These are phyloP conservation scores for Sebastes steindachneri DNA, from an alignment of 2,797 vertebrate species.

Conservation along the genomic window DNA sequence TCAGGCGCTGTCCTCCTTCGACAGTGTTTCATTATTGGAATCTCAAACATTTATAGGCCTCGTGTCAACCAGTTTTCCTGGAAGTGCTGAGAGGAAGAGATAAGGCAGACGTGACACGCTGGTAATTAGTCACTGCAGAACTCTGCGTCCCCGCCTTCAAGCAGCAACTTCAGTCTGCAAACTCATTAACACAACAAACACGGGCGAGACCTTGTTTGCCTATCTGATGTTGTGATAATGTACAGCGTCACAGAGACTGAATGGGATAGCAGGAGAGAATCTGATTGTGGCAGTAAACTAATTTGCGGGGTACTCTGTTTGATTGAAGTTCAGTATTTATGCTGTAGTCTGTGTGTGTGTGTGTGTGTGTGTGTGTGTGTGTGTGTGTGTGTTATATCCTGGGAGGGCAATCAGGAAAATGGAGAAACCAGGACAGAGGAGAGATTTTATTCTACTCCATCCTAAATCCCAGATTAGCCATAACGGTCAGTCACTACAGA, in stretches of 20 bases:
- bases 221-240: not conserved
- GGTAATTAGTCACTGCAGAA: slow-evolving; percentile 28
- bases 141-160: not conserved
- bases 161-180: not conserved
- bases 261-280: not conserved
- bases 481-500: not conserved
- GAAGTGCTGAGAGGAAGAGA: slow-evolving; percentile 45
- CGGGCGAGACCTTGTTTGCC: not conserved
- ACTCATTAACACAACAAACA: not conserved
- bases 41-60: not conserved
- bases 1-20: not conserved
- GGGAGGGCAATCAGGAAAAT: not conserved
- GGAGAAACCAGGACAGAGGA: not conserved
- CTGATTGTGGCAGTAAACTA: not conserved
- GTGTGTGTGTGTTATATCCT: not conserved
- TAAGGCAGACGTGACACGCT: slow-evolving; percentile 21
- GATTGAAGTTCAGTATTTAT: not conserved
- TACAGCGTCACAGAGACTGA: not conserved
- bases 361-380: not conserved
- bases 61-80: slow-evolving; percentile 3
- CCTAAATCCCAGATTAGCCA: not conserved
- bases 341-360: not conserved
- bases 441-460: not conserved
- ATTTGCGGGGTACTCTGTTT: not conserved
- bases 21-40: not conserved